Conservation (phyloP, 2,797 vertebrate species). For the Gymnopithys bicolor region DNA sequence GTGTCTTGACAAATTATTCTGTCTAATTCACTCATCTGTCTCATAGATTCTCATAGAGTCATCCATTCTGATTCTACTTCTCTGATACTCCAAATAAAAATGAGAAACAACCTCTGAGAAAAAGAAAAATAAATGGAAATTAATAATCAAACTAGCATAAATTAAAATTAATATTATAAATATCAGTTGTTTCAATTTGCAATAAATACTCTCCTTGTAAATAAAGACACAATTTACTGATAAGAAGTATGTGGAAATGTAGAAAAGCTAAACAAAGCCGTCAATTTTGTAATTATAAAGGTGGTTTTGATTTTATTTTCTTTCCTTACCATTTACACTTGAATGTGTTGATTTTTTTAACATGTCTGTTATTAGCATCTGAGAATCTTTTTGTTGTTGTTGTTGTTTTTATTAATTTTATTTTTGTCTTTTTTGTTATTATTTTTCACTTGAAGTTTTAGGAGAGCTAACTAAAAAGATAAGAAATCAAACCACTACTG, state of each 20-base stretch:
- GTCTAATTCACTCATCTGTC: neutral
- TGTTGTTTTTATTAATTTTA: too few relatives aligned
- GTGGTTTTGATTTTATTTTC: neutral
- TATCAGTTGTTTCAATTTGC: neutral
- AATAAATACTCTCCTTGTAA: neutral
- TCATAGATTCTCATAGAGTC: neutral
- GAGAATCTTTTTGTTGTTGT: neutral
- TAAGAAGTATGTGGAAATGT: neutral
- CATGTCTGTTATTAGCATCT: neutral
- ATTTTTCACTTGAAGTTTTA: neutral
- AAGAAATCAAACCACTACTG: neutral
- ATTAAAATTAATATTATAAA: neutral
- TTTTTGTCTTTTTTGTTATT: neutral
- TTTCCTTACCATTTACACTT: neutral
- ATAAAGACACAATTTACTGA: neutral
- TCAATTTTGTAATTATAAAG: neutral
- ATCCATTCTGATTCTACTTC: neutral
- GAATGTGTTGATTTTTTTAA: neutral
- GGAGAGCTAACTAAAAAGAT: neutral
- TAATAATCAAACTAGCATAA: neutral
- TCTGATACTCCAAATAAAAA: neutral
- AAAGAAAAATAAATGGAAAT: neutral
- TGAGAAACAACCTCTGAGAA: neutral
- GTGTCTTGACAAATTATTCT: conserved; percentile 18
- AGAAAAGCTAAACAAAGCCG: neutral